These are phyloP conservation scores for Sitobion miscanthi DNA, from an alignment of 1,140 invertebrate species.

Conservation along the genomic window DNA sequence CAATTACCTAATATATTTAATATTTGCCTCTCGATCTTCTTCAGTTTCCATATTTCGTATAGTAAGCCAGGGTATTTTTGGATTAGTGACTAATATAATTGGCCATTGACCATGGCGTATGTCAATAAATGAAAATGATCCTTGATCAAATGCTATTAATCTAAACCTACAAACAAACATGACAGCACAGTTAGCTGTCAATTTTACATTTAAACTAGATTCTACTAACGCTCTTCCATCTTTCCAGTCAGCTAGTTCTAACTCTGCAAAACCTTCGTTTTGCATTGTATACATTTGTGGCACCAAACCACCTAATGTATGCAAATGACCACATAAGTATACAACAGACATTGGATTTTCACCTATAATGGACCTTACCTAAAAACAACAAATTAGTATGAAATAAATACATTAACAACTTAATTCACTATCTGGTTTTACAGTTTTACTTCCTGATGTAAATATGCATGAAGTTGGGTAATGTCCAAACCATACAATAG, in stretches of 20 bases:
- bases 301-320: slow-evolving; percentile 79
- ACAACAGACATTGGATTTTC: slow-evolving; percentile 66
- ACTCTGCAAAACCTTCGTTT: slow-evolving; percentile 81
- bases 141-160: slow-evolving; percentile 85
- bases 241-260: slow-evolving; percentile 94
- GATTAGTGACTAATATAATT: slow-evolving; percentile 84
- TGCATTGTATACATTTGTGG: slow-evolving; percentile 88
- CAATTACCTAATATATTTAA: slow-evolving; percentile 43
- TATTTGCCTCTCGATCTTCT: slow-evolving; percentile 29
- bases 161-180: slow-evolving; percentile 71
- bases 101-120: slow-evolving; percentile 80
- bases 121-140: slow-evolving; percentile 88
- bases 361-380: slow-evolving; percentile 66
- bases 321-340: slow-evolving; percentile 93
- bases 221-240: slow-evolving; percentile 80
- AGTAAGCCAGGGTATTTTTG: slow-evolving; percentile 68
- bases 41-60: slow-evolving; percentile 2
- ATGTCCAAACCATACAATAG: slow-evolving; percentile 81
- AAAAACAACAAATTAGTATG: slow-evolving; percentile 51
- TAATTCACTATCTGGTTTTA: background rate
- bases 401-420: background rate
- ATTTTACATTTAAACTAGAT: background rate
- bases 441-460: slow-evolving; percentile 35
- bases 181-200: background rate
- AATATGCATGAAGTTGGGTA: slow-evolving; percentile 80